phyloP scores from a whole-genome alignment of 2,797 vertebrate genomes.

The Orestias chungarensis region DNA sequence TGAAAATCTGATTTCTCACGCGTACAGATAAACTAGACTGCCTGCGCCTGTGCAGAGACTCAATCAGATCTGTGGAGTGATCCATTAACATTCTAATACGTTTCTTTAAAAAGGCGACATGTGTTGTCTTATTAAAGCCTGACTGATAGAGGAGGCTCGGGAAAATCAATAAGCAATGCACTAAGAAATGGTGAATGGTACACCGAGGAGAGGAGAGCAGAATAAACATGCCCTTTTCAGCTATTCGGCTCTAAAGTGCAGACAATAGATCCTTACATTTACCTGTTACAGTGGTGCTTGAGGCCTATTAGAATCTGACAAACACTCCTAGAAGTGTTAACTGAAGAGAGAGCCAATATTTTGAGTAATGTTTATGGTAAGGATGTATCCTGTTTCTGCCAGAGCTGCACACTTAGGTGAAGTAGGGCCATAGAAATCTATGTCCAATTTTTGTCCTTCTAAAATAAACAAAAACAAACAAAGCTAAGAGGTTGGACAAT shows the following conservation, averaged over 20 bases:
- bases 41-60: conserved; percentile 7
- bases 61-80: conserved; percentile 46
- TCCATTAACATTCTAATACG: conserved; percentile 75
- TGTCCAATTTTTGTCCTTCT: neutral
- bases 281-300: conserved; percentile 65
- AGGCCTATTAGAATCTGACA: conserved; percentile 69
- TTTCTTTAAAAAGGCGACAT: conserved; percentile 70
- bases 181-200: conserved; percentile 60
- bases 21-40: conserved; percentile 20
- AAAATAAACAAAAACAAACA: neutral
- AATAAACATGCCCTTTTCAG: conserved; percentile 75
- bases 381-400: conserved; percentile 18
- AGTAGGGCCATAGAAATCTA: conserved; percentile 18
- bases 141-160: conserved; percentile 67
- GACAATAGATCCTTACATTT: conserved; percentile 68
- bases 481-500: conserved; percentile 13
- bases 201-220: conserved; percentile 52
- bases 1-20: conserved; percentile 49
- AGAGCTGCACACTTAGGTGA: conserved; percentile 26
- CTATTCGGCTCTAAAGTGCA: conserved; percentile 64
- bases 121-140: conserved; percentile 76
- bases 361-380: conserved; percentile 53
- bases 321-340: conserved; percentile 67
- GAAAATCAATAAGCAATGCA: conserved; percentile 74
- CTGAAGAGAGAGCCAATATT: conserved; percentile 46